Conservation (phyloP, 2,888 invertebrate genomes). For the Yponomeuta evonymella region DNA sequence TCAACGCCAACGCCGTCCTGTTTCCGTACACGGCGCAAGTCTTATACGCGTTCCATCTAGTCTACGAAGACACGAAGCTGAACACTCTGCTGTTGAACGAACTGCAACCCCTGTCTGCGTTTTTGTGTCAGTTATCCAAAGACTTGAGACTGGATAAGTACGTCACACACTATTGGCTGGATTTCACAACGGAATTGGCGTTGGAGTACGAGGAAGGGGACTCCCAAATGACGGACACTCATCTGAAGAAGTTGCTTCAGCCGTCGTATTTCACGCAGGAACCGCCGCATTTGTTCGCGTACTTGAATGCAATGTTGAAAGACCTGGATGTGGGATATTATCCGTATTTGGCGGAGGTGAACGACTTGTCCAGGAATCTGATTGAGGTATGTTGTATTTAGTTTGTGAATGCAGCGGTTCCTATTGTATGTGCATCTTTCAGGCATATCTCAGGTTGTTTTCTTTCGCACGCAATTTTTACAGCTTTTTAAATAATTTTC, state of each 20-base stretch:
- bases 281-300: slow-evolving; percentile 84
- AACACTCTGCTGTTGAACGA: slow-evolving; percentile 82
- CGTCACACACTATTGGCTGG: slow-evolving; percentile 88
- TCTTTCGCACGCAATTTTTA: too few species aligned
- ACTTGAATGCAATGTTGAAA: slow-evolving; percentile 80
- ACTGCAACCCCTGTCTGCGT: slow-evolving; percentile 79
- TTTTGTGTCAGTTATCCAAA: slow-evolving; percentile 84
- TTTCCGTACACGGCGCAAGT: slow-evolving; percentile 85
- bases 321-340: slow-evolving; percentile 75
- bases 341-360: slow-evolving; percentile 84
- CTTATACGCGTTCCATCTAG: slow-evolving; percentile 87
- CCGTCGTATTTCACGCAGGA: slow-evolving; percentile 78
- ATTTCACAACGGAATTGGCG: slow-evolving; percentile 82
- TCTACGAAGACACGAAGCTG: slow-evolving; percentile 94
- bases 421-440: too few species aligned
- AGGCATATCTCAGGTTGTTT: too few species aligned
- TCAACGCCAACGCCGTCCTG: slow-evolving; percentile 80
- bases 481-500: too few species aligned
- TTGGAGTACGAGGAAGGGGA: slow-evolving; percentile 49
- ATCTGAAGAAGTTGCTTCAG: slow-evolving; percentile 74
- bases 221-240: slow-evolving; percentile 73
- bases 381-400: slow-evolving; percentile 77
- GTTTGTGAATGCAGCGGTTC: too few species aligned
- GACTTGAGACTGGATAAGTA: slow-evolving; percentile 85
- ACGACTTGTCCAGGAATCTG: slow-evolving; percentile 82